Base-by-base conservation (phyloP, 2,113 vertebrate species). In the Calyptomena viridis region DNA sequence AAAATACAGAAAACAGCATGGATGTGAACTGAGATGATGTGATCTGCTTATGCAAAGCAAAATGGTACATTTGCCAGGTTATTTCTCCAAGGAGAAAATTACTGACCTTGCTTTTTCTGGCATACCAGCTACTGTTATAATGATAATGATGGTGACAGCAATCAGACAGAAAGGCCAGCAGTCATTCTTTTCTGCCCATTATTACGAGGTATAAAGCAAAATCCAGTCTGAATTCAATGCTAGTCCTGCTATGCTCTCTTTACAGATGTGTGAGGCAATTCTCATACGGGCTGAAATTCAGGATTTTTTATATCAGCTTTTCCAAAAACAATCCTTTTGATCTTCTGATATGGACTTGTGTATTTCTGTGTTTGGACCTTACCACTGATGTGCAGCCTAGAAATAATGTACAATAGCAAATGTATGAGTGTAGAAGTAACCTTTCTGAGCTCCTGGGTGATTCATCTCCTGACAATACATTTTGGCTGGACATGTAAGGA, bases 71-170 rank as follows among this genome's bases (percentile, higher is more conserved):
- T 72, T 91, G 91, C 93, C 89, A 95, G 91, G 71, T 84, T 94
- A 37, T 90, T 93, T 75, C 79, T 93, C 78, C 72, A 94, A 90
- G 76, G 52, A 88, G 92, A 95, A 96, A 84, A 90, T 88, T 86
- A 95, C 13, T 85, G 88, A 86, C 94, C 92, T 95, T 96, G 94
- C 69, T 96, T 95, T 96, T 95, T 93, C 92, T 95, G 95, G 92
- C 95, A 79, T 90, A 62, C 46, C 23, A 82, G 76, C 74, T 68
- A 47, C 66, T 24, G 30, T 86, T 93, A 78, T 75, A 96, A 89
- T 60, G 80, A 92, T 90, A 76, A 78, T 95, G 90, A 94, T 92
- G 88, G 83, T 93, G 93, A 94, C 88, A 92, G 69, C 72, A 95
- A 94, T 52, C 80, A 92, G 77, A 93, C 56, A 81, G 79, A 93